phyloP scores from a whole-genome alignment of 2,797 vertebrate species.

The Oreortyx pictus region DNA sequence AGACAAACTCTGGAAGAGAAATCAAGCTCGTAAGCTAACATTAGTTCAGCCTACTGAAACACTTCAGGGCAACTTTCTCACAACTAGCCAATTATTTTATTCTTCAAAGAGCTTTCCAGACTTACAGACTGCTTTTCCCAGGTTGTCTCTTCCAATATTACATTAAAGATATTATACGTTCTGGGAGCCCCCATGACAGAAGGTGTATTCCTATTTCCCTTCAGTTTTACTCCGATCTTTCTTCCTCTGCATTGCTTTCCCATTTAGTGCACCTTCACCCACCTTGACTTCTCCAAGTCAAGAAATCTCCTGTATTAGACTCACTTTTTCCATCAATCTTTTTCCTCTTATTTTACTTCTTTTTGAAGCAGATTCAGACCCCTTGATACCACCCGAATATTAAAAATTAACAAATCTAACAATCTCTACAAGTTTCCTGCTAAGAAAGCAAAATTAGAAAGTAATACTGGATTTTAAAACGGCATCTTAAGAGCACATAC shows the following conservation, averaged over 20 bases:
- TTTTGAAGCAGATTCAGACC: neutral
- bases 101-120: neutral
- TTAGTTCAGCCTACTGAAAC: neutral
- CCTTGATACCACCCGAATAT: neutral
- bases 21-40: neutral
- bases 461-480: neutral
- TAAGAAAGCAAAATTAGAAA: neutral
- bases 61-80: neutral
- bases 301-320: neutral
- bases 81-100: neutral
- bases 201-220: neutral
- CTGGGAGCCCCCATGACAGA: neutral
- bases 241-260: neutral
- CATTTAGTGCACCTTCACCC: neutral
- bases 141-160: neutral
- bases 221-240: neutral
- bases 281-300: neutral
- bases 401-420: neutral
- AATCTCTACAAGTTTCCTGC: neutral
- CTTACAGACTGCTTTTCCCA: neutral
- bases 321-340: neutral
- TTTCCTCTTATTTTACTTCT: neutral
- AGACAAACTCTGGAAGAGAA: neutral
- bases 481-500: neutral
- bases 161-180: neutral